Conservation (phyloP, 2,888 invertebrate species). For the Holacanthella duospinosa region DNA sequence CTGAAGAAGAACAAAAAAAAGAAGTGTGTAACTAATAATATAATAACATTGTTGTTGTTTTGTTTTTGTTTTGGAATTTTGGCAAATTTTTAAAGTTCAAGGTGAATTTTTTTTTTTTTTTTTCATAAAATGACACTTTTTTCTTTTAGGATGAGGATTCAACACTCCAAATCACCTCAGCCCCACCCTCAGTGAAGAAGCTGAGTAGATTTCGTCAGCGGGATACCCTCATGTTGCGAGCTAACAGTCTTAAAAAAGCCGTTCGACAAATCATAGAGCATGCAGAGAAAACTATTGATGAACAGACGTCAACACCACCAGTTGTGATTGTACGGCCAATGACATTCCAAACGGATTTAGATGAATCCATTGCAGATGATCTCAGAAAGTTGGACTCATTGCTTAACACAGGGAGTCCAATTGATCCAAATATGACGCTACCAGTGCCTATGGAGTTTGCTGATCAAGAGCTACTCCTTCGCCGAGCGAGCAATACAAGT, state of each 20-base stretch:
- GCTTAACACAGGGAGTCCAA: no score
- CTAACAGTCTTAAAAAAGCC: constrained; percentile 73
- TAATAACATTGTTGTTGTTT: background rate
- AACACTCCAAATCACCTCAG: background rate
- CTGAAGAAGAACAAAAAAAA: background rate
- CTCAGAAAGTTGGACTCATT: background rate
- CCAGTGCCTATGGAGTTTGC: constrained; percentile 71
- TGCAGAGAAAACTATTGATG: constrained; percentile 60
- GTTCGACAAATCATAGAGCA: constrained; percentile 69
- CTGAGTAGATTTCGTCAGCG: constrained; percentile 40
- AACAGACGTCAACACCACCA: constrained; percentile 42
- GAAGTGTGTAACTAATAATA: background rate
- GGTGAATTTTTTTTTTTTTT: no score
- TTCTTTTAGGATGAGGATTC: background rate
- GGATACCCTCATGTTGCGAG: constrained; percentile 51
- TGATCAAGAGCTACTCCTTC: constrained; percentile 20
- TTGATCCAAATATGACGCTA: constrained; percentile 43
- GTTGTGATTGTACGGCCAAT: constrained; percentile 34
- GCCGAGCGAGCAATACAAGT: background rate
- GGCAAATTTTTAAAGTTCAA: no score
- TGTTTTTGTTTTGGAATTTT: no score
- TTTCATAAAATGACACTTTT: background rate
- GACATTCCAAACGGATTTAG: constrained; percentile 17
- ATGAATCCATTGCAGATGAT: background rate
- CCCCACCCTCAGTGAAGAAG: constrained; percentile 8